These are phyloP conservation scores for Callipepla californica DNA, from an alignment of 2,113 vertebrate genomes.

Conservation along the genomic window DNA sequence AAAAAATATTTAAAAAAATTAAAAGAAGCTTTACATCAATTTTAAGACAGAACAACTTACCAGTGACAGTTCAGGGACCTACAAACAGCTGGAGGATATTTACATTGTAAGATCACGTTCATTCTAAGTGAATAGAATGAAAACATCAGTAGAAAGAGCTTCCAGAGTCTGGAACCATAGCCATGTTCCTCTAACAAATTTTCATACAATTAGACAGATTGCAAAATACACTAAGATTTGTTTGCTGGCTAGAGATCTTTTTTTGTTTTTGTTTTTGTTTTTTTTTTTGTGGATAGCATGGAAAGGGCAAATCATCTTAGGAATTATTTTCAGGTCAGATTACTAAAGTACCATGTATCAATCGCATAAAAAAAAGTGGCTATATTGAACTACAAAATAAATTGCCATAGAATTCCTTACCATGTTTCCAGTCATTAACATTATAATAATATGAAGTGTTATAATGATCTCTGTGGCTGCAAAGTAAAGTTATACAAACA, in stretches of 20 bases:
- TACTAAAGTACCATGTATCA: neutral
- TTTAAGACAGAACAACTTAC: neutral
- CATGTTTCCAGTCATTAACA: neutral
- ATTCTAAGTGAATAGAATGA: neutral
- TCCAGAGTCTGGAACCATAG: neutral
- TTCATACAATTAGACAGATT: neutral
- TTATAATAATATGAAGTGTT: neutral
- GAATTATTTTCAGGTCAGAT: slow-evolving; percentile 10
- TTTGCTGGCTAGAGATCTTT: neutral
- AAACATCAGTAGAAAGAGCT: neutral
- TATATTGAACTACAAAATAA: neutral
- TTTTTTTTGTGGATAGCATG: neutral
- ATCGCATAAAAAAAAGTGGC: neutral
- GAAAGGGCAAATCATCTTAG: neutral
- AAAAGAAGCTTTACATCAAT: neutral
- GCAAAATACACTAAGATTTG: neutral
- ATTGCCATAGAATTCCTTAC: neutral
- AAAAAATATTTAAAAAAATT: neutral
- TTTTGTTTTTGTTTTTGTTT: too few species aligned
- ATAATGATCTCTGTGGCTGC: neutral
- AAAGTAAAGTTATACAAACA: neutral
- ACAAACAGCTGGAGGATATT: neutral
- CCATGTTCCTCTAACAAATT: neutral
- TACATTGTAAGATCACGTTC: neutral
- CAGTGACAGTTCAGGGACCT: neutral